These are phyloP conservation scores for Dallia pectoralis DNA, from an alignment of 2,797 vertebrate genomes.

Conservation along the genomic window DNA sequence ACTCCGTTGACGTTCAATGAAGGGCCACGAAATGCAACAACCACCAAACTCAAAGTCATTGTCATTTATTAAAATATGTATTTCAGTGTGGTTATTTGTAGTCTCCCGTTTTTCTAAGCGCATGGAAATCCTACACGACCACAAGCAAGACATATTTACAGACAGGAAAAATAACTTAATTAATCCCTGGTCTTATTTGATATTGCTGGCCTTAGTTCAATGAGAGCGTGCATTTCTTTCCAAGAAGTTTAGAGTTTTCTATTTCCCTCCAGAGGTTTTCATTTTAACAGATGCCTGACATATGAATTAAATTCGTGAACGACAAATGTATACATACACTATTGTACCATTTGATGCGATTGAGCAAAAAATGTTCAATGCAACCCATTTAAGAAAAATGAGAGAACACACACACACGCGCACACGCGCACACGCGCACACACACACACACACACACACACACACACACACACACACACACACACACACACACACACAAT, in stretches of 20 bases:
- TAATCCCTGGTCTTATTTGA: conserved; percentile 31
- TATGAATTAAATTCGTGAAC: conserved; percentile 16
- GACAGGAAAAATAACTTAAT: conserved; percentile 16
- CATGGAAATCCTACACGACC: not conserved
- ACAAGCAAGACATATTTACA: conserved; percentile 4
- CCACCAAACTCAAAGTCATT: not conserved
- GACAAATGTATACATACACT: not conserved
- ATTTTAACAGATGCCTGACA: conserved; percentile 14
- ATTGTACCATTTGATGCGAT: not conserved
- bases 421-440: too few species aligned
- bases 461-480: too few species aligned
- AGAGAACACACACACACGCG: too few species aligned
- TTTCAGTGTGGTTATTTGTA: not conserved
- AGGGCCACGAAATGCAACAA: not conserved
- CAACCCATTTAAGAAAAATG: not conserved
- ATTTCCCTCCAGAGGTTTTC: conserved; percentile 1
- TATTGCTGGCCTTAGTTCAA: conserved; percentile 14
- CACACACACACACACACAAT: too few species aligned
- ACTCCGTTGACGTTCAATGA: not conserved
- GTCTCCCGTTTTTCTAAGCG: not conserved
- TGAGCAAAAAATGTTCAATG: not conserved
- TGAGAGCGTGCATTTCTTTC: not conserved
- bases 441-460: too few species aligned
- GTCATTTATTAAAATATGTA: not conserved
- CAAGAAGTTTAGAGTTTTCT: conserved; percentile 8